Evolutionary conservation across 2,113 vertebrate species (phyloP), one percentile per base, ranked within the genome.

Genomic region (Petrocephalus zakoni): DNA sequence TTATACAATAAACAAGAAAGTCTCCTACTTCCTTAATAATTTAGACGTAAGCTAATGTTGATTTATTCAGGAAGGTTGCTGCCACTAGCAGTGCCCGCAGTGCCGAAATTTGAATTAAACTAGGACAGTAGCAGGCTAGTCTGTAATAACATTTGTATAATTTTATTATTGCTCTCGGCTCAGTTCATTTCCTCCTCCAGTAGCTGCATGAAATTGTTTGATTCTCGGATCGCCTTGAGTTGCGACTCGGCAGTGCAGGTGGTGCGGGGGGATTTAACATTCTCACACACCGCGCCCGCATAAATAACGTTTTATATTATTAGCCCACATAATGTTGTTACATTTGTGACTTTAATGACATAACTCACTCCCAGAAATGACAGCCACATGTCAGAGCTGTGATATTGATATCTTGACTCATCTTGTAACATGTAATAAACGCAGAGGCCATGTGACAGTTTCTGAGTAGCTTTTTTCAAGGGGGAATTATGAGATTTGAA

Each of bases 131-230:
- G 98, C 97, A 98, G 97, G 97, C 98, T 97, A 97, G 96, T 97
- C 98, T 97, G 97, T 99, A 99, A 99, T 99, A 99, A 99, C 97
- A 98, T 99, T 99, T 99, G 97, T 97, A 99, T 99, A 99, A 99
- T 99, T 99, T 99, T 98, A 98, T 99, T 98, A 98, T 98, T 97
- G 98, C 98, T 98, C 95, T 96, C 96, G 97, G 98, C 98, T 98
- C 96, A 98, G 98, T 98, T 99, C 97, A 99, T 99, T 99, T 98
- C 97, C 97, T 97, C 96, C 93, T 97, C 97, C 97, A 97, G 97
- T 98, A 97, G 97, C 97, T 97, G 97, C 97, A 97, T 98, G 97
- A 98, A 99, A 99, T 99, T 99, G 97, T 98, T 97, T 99, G 97
- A 98, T 97, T 99, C 97, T 97, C 95, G 96, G 95, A 97, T 95